phyloP scores from a whole-genome alignment of 2,888 invertebrate genomes.

The Eueremaeus valkanovi region DNA sequence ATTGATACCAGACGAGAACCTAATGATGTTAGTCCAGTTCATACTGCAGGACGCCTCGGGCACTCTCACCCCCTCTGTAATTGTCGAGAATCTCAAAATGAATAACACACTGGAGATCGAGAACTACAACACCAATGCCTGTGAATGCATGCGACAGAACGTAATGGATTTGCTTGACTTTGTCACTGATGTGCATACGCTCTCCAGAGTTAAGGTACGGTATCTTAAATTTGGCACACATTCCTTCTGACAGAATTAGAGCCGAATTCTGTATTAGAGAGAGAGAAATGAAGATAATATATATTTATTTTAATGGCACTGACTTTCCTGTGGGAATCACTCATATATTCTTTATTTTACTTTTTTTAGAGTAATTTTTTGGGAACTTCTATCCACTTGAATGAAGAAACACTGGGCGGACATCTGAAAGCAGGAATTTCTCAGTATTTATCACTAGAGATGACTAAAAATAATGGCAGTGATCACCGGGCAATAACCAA shows the following conservation, averaged over 20 bases:
- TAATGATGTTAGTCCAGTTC: slow-evolving; percentile 76
- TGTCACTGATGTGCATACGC: slow-evolving; percentile 89
- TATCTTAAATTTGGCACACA: slow-evolving; percentile 6
- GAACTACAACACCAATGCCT: slow-evolving; percentile 67
- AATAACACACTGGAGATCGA: slow-evolving; percentile 37
- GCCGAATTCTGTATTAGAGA: neutral
- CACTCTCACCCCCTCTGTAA: slow-evolving; percentile 70
- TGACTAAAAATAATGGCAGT: slow-evolving; percentile 72
- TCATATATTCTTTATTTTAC: slow-evolving; percentile 28
- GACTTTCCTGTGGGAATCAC: slow-evolving; percentile 20
- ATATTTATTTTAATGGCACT: neutral
- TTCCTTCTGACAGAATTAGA: neutral
- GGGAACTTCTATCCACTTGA: slow-evolving; percentile 60
- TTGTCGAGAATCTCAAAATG: slow-evolving; percentile 57
- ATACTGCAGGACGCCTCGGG: slow-evolving; percentile 75
- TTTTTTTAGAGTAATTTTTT: slow-evolving; percentile 61
- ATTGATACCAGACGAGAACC: slow-evolving; percentile 87
- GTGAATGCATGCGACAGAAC: slow-evolving; percentile 89
- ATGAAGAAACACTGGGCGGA: slow-evolving; percentile 94
- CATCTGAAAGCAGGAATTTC: slow-evolving; percentile 93
- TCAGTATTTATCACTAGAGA: slow-evolving; percentile 75
- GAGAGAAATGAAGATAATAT: neutral
- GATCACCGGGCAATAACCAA: slow-evolving; percentile 75
- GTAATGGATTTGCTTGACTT: slow-evolving; percentile 90
- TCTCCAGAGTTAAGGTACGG: slow-evolving; percentile 88